These are phyloP conservation scores for Thinocorus orbignyianus DNA, from an alignment of 2,113 vertebrate species.

Conservation along the genomic window DNA sequence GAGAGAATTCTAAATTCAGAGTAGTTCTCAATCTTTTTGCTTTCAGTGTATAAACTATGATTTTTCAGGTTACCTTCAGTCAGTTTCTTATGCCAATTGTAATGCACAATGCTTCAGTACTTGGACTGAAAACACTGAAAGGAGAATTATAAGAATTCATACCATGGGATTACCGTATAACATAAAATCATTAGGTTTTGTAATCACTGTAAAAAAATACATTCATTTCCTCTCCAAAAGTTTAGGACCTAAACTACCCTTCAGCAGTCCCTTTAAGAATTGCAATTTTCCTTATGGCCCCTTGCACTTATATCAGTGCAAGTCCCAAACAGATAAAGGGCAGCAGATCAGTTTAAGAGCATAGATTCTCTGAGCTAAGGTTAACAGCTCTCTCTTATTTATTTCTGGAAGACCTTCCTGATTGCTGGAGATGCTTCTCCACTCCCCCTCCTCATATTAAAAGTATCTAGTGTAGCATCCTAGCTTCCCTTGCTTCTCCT, in stretches of 20 bases:
- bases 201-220: background rate
- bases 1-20: background rate
- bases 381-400: background rate
- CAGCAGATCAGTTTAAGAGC: background rate
- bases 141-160: background rate
- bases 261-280: background rate
- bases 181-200: background rate
- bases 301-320: background rate
- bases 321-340: background rate
- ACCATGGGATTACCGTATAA: background rate
- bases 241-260: background rate
- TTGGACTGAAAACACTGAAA: background rate
- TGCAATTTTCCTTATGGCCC: background rate
- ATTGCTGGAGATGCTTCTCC: background rate
- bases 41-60: background rate
- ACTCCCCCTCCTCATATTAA: background rate
- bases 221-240: background rate
- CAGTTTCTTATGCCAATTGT: background rate
- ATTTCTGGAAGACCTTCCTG: background rate
- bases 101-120: background rate
- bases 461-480: background rate
- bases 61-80: background rate
- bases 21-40: background rate
- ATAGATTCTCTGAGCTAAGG: background rate
- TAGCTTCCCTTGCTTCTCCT: background rate